Percentiles rank a stretch among this genome's conserved stretches.
Conservation (phyloP, 2,113 vertebrate genomes). For the Thomomys bottae region DNA sequence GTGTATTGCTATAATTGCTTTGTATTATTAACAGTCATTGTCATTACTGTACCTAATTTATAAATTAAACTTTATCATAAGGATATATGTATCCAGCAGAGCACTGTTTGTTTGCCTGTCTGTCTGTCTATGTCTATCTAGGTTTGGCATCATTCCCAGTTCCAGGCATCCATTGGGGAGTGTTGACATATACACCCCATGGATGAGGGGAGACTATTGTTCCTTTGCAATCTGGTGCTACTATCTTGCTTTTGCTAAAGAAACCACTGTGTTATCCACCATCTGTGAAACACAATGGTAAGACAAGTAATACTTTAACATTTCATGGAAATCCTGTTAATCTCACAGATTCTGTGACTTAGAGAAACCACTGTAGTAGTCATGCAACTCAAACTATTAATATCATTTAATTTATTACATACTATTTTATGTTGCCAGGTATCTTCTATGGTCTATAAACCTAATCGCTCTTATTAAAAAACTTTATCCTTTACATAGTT, state of each 20-base stretch:
- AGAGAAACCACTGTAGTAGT: neutral
- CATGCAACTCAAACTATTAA: neutral
- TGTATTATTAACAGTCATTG: neutral
- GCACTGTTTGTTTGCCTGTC: too few species aligned
- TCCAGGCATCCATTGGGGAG: neutral
- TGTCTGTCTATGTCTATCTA: too few species aligned
- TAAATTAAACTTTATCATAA: neutral
- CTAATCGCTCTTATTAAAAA: neutral
- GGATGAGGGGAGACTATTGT: neutral
- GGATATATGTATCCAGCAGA: neutral
- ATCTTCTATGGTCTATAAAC: neutral
- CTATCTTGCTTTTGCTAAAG: neutral
- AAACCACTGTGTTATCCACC: neutral
- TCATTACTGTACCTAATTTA: neutral
- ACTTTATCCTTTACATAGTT: neutral
- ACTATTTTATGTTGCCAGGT: neutral
- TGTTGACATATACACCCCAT: neutral
- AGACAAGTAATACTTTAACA: neutral
- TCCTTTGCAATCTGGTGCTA: neutral
- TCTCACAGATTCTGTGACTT: neutral
- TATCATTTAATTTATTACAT: neutral
- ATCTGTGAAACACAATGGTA: neutral
- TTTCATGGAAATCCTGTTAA: slow-evolving; percentile 13
- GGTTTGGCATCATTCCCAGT: neutral
- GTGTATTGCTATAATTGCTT: neutral